Percentiles rank a stretch among this genome's conserved stretches.
These are phyloP conservation scores for Cynopterus sphinx DNA, from an alignment of 2,797 vertebrate species.

Conservation along the genomic window DNA sequence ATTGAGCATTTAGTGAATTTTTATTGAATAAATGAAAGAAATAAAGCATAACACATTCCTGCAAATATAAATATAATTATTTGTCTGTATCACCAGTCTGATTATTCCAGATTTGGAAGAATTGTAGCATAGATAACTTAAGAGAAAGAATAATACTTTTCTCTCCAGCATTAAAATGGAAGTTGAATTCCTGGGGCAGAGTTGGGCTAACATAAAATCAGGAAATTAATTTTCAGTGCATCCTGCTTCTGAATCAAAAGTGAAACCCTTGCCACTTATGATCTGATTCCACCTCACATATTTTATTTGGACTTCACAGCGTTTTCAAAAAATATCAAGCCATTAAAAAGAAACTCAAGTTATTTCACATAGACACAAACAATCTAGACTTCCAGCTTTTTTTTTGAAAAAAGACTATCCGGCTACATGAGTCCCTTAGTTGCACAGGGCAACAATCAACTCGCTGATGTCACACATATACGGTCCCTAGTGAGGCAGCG, in stretches of 20 bases:
- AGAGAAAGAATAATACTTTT: neutral
- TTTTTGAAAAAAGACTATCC: neutral
- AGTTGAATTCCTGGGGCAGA: neutral
- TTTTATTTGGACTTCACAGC: neutral
- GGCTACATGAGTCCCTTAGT: neutral
- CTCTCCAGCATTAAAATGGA: neutral
- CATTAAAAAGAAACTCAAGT: neutral
- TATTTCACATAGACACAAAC: neutral
- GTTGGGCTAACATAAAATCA: neutral
- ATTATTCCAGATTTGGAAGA: neutral
- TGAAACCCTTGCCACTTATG: neutral
- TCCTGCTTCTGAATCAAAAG: neutral
- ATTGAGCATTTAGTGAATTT: neutral
- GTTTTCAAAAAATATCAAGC: neutral
- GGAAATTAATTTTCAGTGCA: neutral
- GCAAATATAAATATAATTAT: neutral
- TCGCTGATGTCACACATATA: neutral
- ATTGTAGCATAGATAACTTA: neutral
- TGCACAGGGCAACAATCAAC: neutral
- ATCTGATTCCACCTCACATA: neutral
- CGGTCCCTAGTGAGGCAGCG: neutral
- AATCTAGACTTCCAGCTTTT: neutral
- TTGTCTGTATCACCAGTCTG: neutral
- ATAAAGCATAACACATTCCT: neutral
- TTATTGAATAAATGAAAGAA: conserved; percentile 24